Evolutionary conservation across 2,888 invertebrate species (phyloP).

Genomic region (Callyntrura guangdongensis): DNA sequence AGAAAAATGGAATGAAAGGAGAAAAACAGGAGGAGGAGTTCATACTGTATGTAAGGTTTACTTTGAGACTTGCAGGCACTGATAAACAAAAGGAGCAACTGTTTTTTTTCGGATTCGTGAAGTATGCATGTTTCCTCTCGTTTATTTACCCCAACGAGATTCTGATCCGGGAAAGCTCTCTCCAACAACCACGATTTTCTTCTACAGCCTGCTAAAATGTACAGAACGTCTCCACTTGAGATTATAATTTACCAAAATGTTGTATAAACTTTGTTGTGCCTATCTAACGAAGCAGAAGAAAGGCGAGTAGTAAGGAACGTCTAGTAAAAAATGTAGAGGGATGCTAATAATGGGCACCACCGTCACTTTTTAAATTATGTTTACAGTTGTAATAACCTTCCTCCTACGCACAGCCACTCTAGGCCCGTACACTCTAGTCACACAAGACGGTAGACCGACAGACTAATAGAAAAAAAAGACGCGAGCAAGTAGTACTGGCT

Average conservation of each 20-base stretch:
- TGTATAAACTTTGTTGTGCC: not conserved
- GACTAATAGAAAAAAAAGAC: constrained; percentile 25
- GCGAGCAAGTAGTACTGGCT: too few relatives aligned
- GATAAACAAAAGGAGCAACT: too few relatives aligned
- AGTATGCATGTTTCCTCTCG: not conserved
- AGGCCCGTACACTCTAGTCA: not conserved
- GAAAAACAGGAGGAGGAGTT: not conserved
- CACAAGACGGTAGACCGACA: not conserved
- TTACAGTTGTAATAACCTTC: constrained; percentile 32
- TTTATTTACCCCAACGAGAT: not conserved
- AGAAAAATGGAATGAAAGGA: not conserved
- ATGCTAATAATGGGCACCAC: constrained; percentile 50
- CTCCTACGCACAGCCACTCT: not conserved
- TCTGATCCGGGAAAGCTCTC: too few relatives aligned
- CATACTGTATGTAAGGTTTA: not conserved
- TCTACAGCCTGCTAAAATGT: not conserved
- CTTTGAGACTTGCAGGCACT: too few relatives aligned
- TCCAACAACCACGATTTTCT: not conserved
- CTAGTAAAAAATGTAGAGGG: constrained; percentile 48
- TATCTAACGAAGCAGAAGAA: constrained; percentile 65
- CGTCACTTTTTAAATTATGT: constrained; percentile 49
- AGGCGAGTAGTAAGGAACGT: not conserved
- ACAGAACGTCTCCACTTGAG: not conserved
- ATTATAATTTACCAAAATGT: not conserved
- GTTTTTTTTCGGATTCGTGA: not conserved